Evolutionary conservation across 1,140 invertebrate genomes (phyloP).

Genomic region (Nasonia giraulti): DNA sequence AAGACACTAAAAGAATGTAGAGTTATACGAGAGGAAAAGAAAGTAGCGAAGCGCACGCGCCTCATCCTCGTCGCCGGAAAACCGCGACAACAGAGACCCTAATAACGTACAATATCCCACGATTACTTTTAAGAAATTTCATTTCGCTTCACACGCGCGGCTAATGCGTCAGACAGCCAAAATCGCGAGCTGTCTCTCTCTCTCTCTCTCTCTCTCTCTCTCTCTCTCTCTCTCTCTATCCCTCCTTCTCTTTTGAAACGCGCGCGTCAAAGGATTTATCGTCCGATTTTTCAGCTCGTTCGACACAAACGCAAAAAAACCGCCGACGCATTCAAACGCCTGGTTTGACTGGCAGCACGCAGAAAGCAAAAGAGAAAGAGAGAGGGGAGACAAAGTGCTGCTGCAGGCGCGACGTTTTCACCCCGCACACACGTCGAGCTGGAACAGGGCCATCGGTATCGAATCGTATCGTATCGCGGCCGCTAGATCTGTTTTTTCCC

Average conservation of each 20-base stretch:
- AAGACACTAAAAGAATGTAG: slow-evolving; percentile 16
- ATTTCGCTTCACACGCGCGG: neutral
- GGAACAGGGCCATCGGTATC: slow-evolving; percentile 6
- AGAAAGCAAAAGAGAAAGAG: slow-evolving; percentile 15
- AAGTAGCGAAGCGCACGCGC: neutral
- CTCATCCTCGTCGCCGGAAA: neutral
- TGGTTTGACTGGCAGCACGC: slow-evolving; percentile 4
- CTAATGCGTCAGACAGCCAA: neutral
- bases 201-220: neutral
- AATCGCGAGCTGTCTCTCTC: no score
- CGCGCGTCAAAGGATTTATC: slow-evolving; percentile 28
- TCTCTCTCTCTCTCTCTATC: neutral
- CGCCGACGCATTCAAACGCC: neutral
- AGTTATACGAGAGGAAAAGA: neutral
- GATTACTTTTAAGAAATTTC: neutral
- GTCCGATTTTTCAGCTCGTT: slow-evolving; percentile 44
- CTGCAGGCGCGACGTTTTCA: slow-evolving; percentile 9
- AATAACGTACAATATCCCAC: no score
- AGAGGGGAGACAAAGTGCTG: slow-evolving; percentile 29
- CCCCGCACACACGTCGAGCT: neutral
- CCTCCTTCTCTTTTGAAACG: neutral
- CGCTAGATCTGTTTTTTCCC: slow-evolving; percentile 34
- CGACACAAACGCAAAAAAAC: slow-evolving; percentile 9
- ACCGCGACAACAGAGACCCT: neutral
- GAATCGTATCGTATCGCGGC: neutral